A percentile compares a stretch with the other conserved stretches of the same genome.
phyloP scores from a whole-genome alignment of 1,140 invertebrate genomes.

The Brachionus asplanchnoidis region DNA sequence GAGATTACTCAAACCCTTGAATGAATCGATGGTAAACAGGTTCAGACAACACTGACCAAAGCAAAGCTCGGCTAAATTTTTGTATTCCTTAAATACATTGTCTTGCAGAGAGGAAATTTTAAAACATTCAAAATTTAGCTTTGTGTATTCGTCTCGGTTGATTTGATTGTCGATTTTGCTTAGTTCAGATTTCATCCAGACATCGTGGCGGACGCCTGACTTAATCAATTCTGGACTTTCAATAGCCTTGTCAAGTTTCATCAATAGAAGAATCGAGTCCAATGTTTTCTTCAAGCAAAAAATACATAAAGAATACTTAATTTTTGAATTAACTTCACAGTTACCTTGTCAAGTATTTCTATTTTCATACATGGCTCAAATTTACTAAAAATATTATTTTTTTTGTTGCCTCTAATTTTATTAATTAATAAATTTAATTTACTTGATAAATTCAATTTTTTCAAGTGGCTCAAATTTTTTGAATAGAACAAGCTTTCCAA shows the following conservation, averaged over 20 bases:
- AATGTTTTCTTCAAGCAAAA: not conserved
- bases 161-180: not conserved
- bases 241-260: not conserved
- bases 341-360: not conserved
- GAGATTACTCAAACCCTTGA: not conserved
- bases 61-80: not conserved
- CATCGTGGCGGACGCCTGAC: not conserved
- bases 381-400: not conserved
- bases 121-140: not conserved
- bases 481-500: not conserved
- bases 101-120: not conserved
- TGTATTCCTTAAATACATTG: not conserved
- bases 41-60: not conserved
- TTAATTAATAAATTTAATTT: not conserved
- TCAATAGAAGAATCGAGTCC: not conserved
- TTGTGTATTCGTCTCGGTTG: not conserved
- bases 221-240: not conserved
- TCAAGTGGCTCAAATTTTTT: not conserved
- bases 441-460: constrained; percentile 25
- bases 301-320: not conserved
- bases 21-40: not conserved
- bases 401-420: not conserved
- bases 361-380: constrained; percentile 9
- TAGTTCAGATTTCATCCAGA: not conserved
- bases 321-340: not conserved